Base-by-base conservation (phyloP, 2,113 vertebrate species). In the Hydrochoerus hydrochaeris region DNA sequence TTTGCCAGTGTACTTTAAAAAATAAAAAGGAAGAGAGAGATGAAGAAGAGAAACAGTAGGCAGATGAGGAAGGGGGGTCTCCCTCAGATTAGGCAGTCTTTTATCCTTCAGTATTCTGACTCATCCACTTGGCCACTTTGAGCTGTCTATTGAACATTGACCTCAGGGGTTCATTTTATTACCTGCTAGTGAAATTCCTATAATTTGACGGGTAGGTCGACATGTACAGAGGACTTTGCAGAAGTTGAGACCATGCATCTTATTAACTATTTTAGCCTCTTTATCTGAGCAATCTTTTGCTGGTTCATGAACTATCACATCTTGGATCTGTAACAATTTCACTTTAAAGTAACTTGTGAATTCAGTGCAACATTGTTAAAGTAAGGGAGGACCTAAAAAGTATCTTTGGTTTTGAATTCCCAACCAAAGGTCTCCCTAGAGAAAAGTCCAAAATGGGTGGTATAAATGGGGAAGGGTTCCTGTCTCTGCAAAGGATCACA, bases 311-410 rank as follows among this genome's bases (percentile, higher is more conserved):
- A 80, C 57, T 22, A 77, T 77, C 69, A 78, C 71, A 82, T 65
- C 26, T 67, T 78, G 85, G 5, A 3, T n/a, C n/a, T 88, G 58
- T 85, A 49, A 14, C n/a, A 30, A 65, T 92, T 95, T 94, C 57
- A 80, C 60, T 78, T 94, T 78, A 46, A 88, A 93, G 81, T 85
- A 78, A 75, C 57, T 69, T 82, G 60, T 83, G 78, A 91, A 90
- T 81, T 85, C 26, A 54, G 19, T 9, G 69, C 24, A n/a, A 94
- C 26, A 44, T 67, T 49, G 52, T 91, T 46, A 71, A 93, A 81
- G 62, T 60, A 80, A 82, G 4, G 28, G 22, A 90, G 85, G 77
- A 90, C 83, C 62, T 67, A 88, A 44, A 93, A 73, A 19, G 65
- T 65, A 44, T 22, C 46, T 62, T 81, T 38, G 32, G 22, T n/a